Evolutionary conservation across 2,888 invertebrate species (phyloP).

Genomic region (Empis stercorea): DNA sequence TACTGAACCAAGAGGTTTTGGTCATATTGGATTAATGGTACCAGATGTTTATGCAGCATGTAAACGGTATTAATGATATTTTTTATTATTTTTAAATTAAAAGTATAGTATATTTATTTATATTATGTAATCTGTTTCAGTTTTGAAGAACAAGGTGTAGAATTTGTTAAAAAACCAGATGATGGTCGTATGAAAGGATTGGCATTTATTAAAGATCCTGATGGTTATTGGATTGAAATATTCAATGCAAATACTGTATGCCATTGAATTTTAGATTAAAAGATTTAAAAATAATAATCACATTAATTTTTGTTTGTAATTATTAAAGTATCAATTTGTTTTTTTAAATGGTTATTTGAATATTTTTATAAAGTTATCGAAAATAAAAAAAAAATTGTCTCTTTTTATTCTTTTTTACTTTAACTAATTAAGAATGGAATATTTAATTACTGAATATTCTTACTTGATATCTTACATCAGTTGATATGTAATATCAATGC

Average conservation of each 20-base stretch:
- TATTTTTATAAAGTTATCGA: no score
- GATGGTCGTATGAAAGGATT: conserved; percentile 90
- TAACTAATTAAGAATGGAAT: no score
- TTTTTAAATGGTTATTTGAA: no score
- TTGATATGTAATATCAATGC: no score
- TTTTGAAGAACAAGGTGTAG: conserved; percentile 74
- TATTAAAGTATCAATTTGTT: no score
- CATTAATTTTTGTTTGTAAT: no score
- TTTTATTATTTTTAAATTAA: conserved; percentile 5
- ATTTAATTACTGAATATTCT: no score
- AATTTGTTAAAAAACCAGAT: conserved; percentile 78
- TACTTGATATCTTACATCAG: no score
- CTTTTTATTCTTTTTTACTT: no score
- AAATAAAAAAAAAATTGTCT: no score
- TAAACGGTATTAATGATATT: conserved; percentile 34
- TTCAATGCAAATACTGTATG: conserved; percentile 41
- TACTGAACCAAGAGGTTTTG: conserved; percentile 76
- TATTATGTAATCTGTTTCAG: no score
- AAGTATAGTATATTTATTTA: background rate
- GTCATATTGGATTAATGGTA: conserved; percentile 85
- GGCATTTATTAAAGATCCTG: conserved; percentile 91
- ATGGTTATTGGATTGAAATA: conserved; percentile 95
- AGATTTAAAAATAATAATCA: no score
- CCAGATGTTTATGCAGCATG: conserved; percentile 82
- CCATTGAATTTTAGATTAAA: background rate